phyloP scores from a whole-genome alignment of 2,888 invertebrate genomes.

The Dermolepida albohirtum region DNA sequence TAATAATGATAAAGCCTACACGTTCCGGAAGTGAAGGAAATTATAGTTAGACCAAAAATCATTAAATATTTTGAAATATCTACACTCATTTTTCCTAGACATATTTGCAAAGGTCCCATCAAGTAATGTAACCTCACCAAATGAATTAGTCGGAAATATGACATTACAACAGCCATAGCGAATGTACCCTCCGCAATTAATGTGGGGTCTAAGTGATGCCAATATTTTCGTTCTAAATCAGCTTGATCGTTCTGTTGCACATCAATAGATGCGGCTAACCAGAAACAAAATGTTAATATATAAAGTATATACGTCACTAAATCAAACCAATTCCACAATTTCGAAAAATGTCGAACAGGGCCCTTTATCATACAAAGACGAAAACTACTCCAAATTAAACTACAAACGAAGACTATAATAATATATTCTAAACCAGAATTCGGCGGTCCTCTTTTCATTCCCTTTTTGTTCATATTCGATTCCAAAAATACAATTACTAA shows the following conservation, averaged over 20 bases:
- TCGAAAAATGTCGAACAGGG: conserved; percentile 68
- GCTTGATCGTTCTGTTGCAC: conserved; percentile 64
- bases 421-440: conserved; percentile 68
- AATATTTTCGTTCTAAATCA: conserved; percentile 73
- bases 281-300: conserved; percentile 71
- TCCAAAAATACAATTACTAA: conserved; percentile 72
- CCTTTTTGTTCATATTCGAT: conserved; percentile 71
- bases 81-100: conserved; percentile 76
- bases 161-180: conserved; percentile 75
- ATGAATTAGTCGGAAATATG: conserved; percentile 73
- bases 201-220: conserved; percentile 74
- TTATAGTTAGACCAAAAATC: conserved; percentile 71
- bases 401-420: conserved; percentile 67
- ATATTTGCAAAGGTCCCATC: conserved; percentile 76
- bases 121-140: conserved; percentile 73
- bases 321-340: conserved; percentile 75
- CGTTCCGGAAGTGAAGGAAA: conserved; percentile 72
- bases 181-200: conserved; percentile 76
- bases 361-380: conserved; percentile 71
- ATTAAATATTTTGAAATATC: conserved; percentile 74
- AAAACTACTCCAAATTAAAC: conserved; percentile 69
- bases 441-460: conserved; percentile 71
- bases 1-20: conserved; percentile 76
- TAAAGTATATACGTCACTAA: conserved; percentile 72
- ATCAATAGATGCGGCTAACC: conserved; percentile 71